These are phyloP conservation scores for Patiria miniata DNA, from an alignment of 35 echinoderm and acorn worm genomes.

Conservation along the genomic window DNA sequence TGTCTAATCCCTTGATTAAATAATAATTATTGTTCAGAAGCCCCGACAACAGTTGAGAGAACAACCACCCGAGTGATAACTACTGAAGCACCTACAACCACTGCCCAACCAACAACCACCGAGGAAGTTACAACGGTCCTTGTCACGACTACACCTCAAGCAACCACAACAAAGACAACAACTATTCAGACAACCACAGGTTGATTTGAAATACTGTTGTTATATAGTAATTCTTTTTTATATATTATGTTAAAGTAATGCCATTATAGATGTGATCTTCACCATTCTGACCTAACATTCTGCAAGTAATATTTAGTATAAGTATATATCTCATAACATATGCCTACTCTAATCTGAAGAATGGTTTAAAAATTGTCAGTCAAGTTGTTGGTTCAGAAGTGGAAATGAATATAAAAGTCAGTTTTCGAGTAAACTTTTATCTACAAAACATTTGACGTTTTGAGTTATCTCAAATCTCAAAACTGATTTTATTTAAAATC, in stretches of 20 bases:
- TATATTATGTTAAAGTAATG: no score
- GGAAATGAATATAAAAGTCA: no score
- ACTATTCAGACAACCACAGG: background rate
- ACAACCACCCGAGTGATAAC: background rate
- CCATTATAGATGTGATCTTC: no score
- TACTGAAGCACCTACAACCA: constrained; percentile 1
- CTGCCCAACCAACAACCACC: background rate
- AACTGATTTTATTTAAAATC: background rate
- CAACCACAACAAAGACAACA: constrained; percentile 6
- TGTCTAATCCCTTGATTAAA: no score
- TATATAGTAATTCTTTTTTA: no score
- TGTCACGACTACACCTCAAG: background rate
- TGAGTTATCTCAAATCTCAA: no score
- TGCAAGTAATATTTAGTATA: background rate
- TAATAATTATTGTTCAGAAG: background rate
- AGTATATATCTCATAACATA: background rate
- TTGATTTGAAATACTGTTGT: background rate
- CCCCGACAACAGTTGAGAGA: background rate
- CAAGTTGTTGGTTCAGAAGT: background rate
- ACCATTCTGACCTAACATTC: no score
- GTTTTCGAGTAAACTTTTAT: no score
- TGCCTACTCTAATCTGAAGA: background rate
- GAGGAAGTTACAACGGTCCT: background rate
- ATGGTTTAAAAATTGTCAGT: background rate
- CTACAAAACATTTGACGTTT: no score